Evolutionary conservation across 2,113 vertebrate genomes (phyloP).

Genomic region (Chrysochloris asiatica): DNA sequence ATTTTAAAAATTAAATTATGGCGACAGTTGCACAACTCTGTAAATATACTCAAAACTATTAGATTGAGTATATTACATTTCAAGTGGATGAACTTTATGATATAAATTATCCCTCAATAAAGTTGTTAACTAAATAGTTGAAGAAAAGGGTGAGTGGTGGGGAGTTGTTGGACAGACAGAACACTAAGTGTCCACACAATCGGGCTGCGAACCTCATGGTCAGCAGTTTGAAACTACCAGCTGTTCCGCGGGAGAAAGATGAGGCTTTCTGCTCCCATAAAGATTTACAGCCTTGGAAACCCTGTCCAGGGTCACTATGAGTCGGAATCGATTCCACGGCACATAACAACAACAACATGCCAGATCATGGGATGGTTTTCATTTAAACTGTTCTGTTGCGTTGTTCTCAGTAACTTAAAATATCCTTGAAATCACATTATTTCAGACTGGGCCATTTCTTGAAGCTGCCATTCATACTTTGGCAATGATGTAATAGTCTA

Average conservation of each 20-base stretch:
- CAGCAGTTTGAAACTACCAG: too few species aligned
- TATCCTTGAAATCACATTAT: conserved; percentile 4
- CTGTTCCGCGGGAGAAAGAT: too few species aligned
- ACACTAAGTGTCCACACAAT: background rate
- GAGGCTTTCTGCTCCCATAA: too few species aligned
- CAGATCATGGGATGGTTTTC: background rate
- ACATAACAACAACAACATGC: too few species aligned
- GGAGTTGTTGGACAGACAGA: background rate
- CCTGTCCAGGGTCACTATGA: too few species aligned
- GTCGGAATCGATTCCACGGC: too few species aligned
- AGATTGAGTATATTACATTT: background rate
- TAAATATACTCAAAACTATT: background rate
- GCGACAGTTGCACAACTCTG: background rate
- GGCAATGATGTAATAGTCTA: conserved; percentile 5
- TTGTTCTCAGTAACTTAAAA: conserved; percentile 28
- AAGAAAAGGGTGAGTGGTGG: background rate
- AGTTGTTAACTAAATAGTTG: background rate
- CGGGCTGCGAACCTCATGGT: too few species aligned
- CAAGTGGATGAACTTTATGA: background rate
- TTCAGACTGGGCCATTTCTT: background rate
- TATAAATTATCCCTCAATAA: conserved; percentile 1
- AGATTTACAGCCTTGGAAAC: too few species aligned
- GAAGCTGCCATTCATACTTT: background rate
- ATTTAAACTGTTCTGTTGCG: background rate
- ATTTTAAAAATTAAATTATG: conserved; percentile 18